These are phyloP conservation scores for Drosophila kokeensis DNA, from an alignment of 2,888 invertebrate species.

Conservation along the genomic window DNA sequence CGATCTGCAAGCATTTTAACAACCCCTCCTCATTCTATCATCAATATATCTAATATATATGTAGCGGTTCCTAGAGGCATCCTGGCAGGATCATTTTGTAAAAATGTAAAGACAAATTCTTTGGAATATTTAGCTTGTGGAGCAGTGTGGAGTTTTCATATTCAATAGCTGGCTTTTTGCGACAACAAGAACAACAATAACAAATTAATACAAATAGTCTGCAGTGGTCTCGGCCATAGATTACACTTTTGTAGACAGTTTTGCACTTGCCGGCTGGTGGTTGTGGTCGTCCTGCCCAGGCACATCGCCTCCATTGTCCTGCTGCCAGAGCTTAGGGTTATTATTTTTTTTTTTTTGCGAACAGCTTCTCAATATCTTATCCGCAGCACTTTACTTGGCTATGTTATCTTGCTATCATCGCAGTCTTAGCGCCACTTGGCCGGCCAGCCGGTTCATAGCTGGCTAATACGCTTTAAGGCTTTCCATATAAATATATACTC, in stretches of 20 bases:
- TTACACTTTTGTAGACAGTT: constrained; percentile 76
- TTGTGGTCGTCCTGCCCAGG: constrained; percentile 8
- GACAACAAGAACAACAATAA: constrained; percentile 43
- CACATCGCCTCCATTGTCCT: constrained; percentile 31
- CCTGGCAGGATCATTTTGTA: constrained; percentile 29
- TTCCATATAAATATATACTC: constrained; percentile 5
- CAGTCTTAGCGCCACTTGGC: constrained; percentile 41
- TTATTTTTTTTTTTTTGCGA: constrained; percentile 19
- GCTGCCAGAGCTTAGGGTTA: constrained; percentile 15
- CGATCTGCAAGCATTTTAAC: constrained; percentile 11
- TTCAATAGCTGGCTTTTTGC: constrained; percentile 48
- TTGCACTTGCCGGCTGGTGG: constrained; percentile 55
- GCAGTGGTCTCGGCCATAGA: constrained; percentile 73
- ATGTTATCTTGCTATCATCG: constrained; percentile 36
- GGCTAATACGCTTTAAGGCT: constrained; percentile 68
- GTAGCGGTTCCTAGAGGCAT: not conserved
- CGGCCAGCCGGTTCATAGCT: constrained; percentile 30
- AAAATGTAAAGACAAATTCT: constrained; percentile 43
- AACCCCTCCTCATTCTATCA: not conserved
- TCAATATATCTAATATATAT: constrained; percentile 14
- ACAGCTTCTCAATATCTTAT: constrained; percentile 49
- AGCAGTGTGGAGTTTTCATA: constrained; percentile 42
- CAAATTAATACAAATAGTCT: constrained; percentile 80
- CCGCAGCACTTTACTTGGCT: constrained; percentile 28
- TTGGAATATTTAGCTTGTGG: constrained; percentile 27